Evolutionary conservation across 2,797 vertebrate genomes (phyloP), one percentile per base, ranked within the genome.

Genomic region (Remorina albescens): DNA sequence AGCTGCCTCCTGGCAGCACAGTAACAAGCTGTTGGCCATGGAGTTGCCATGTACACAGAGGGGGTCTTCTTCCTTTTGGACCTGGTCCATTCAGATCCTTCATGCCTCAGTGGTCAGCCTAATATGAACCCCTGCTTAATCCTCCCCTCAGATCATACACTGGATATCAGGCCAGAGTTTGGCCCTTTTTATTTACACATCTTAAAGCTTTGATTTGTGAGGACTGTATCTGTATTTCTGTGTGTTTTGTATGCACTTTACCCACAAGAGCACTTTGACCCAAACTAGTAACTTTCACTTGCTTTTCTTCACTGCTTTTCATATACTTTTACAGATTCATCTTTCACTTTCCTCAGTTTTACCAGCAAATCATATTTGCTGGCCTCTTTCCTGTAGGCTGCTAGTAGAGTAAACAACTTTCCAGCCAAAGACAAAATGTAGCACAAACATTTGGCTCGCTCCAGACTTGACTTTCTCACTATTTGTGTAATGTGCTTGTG

Each of bases 1-100:
- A 89, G 88, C 86, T 89, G 89, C 88, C 88, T 82, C 62, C 85
- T 77, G 80, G 80, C 84, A 80, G 84, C 88, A 77, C 86, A 82
- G 90, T 91, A 91, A 90, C 91, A 85, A 89, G 87, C 84, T 86
- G 79, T 89, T 90, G 83, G 85, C 81, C 75, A 39, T 82, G 60
- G 82, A 79, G 85, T 91, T 91, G 76, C 89, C 85, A 85, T 88
- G 89, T 82, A 81, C 84, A 88, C 87, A 90, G 67, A 76, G 74
- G 78, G 74, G 78, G 67, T 84, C 78, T 82, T 76, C 86, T 85
- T 90, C 83, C 81, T 76, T 77, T 77, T 90, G 91, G 89, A 82
- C 41, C 63, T 0, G n/a, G 37, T 87, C 89, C 88, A 89, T 68
- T 58, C 73, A 73, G 80, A n/a, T n/a, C 59, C 84, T 70, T 84